Base-by-base conservation (phyloP, 2,888 invertebrate species). In the Belgica antarctica region DNA sequence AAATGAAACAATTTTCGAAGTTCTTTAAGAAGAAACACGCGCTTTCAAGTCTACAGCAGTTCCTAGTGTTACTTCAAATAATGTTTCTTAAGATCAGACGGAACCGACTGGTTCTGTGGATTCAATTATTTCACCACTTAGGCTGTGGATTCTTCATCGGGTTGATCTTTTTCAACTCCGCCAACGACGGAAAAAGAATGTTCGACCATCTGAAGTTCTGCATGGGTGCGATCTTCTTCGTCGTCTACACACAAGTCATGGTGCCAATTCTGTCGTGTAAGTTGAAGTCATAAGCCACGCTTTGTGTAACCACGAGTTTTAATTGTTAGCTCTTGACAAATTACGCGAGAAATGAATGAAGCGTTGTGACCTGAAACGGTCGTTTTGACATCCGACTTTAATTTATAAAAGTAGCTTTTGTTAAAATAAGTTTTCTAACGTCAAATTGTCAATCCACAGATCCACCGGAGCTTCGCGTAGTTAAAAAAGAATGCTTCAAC, bases 401-500 rank as follows among this genome's bases (percentile, higher is more conserved):
- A 19, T 62, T 25, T 2, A 27, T 3, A n/a, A n/a, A n/a, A n/a
- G n/a, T n/a, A n/a, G n/a, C n/a, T n/a, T n/a, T 12, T 15, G 8
- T 66, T 31, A 31, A n/a, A n/a, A n/a, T n/a, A n/a, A 31, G 47
- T 63, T 17, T 52, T n/a, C n/a, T 52, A 19, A 24, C 46, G n/a
- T 62, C 47, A 57, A 65, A 47, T 63, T 62, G 71, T 73, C 62
- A 24, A 71, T 71, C 81, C 81, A 1, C 80, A 88, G 87, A 84
- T 82, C 88, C 88, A 0, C 81, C 81, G 76, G 87, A 88, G 80
- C 86, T 88, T 0, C 87, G 87, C 76, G 78, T 87, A 61, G 83
- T 88, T 0, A 86, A 86, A 75, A 87, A 87, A 74, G 87, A 88
- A 75, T 85, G 86, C 71, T 88, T 88, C 76, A 88, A 88, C 77